phyloP scores from a whole-genome alignment of 2,113 vertebrate genomes.

The Microcebus jonahi region DNA sequence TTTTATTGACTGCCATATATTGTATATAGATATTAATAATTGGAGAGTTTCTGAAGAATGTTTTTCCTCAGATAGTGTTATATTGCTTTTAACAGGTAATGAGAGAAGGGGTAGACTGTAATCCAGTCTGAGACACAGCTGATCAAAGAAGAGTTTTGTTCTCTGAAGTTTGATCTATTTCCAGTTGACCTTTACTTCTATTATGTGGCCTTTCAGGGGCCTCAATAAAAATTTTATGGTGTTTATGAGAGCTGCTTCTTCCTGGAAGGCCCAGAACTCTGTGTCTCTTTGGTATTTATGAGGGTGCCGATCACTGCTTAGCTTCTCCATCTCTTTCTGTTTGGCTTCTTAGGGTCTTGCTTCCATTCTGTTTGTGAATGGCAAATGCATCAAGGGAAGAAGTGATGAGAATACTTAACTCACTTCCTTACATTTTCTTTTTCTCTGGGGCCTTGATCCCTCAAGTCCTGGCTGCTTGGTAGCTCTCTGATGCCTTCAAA shows the following conservation, averaged over 20 bases:
- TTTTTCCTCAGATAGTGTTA: not conserved
- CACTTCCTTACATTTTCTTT: not conserved
- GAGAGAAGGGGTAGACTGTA: not conserved
- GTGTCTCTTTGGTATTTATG: not conserved
- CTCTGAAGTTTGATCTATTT: not conserved
- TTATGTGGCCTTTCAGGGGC: not conserved
- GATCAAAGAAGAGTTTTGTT: not conserved
- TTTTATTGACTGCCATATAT: not conserved
- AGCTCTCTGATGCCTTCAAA: not conserved
- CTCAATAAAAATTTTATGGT: not conserved
- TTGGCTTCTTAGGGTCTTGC: not conserved
- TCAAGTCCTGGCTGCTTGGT: not conserved
- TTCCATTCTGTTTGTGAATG: not conserved
- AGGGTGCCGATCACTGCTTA: not conserved
- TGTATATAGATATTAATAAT: not conserved
- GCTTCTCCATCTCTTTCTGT: not conserved
- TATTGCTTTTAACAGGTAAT: not conserved
- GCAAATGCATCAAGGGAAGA: not conserved
- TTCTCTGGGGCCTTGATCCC: not conserved
- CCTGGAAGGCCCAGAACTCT: not conserved
- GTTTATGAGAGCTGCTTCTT: not conserved
- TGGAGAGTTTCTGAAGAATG: not conserved
- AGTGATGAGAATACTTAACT: not conserved
- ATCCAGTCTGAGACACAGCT: not conserved
- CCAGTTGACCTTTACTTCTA: not conserved